Evolutionary conservation across 2,113 vertebrate genomes (phyloP).

Genomic region (Egretta garzetta): DNA sequence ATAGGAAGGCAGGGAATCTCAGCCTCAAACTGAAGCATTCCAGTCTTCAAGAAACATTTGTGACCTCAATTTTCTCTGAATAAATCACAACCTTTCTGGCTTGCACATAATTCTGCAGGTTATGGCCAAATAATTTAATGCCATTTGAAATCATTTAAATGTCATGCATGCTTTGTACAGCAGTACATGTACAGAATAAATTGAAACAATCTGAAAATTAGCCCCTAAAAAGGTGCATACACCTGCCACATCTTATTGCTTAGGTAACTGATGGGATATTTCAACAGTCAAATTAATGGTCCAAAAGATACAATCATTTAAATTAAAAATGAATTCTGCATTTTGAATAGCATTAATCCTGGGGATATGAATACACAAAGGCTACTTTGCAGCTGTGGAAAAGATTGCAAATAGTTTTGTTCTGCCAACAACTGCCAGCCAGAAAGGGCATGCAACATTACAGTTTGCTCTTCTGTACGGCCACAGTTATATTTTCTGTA

Average conservation of each 20-base stretch:
- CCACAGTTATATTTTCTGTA: constrained; percentile 34
- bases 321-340: constrained; percentile 7
- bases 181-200: background rate
- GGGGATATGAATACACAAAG: constrained; percentile 69
- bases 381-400: constrained; percentile 73
- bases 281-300: background rate
- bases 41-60: constrained; percentile 71
- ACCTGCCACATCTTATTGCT: background rate
- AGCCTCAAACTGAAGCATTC: constrained; percentile 61
- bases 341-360: constrained; percentile 32
- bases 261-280: background rate
- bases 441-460: constrained; percentile 58
- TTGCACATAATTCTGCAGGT: constrained; percentile 5
- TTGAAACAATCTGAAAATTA: background rate
- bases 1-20: constrained; percentile 41
- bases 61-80: constrained; percentile 58
- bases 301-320: background rate
- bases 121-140: constrained; percentile 52
- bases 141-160: constrained; percentile 46
- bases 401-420: constrained; percentile 67
- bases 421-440: constrained; percentile 69
- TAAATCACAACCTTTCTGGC: constrained; percentile 65
- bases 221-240: background rate
- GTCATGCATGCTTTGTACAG: background rate
- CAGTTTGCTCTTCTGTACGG: constrained; percentile 47